These are phyloP conservation scores for Herpailurus yagouaroundi DNA, from an alignment of 2,113 vertebrate species.

Conservation along the genomic window DNA sequence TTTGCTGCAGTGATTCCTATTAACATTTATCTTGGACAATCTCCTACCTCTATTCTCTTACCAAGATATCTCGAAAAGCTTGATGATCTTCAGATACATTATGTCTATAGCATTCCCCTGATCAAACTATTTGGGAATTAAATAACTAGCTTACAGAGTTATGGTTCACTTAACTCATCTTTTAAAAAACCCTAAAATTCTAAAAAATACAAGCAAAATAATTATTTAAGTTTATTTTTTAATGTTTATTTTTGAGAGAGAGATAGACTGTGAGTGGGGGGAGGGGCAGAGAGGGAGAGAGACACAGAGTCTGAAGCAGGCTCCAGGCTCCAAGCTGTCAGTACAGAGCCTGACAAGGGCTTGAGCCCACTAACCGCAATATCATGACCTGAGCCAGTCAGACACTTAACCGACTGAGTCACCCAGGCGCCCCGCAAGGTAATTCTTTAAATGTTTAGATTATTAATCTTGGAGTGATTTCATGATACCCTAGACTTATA, in stretches of 20 bases:
- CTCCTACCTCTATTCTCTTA: neutral
- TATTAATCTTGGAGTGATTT: neutral
- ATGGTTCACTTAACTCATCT: neutral
- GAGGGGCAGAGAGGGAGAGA: too few species aligned
- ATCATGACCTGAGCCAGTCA: too few species aligned
- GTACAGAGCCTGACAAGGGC: too few species aligned
- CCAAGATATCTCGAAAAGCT: slow-evolving; percentile 19
- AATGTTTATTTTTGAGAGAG: too few species aligned
- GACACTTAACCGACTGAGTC: too few species aligned
- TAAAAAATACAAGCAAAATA: too few species aligned
- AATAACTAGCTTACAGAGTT: neutral
- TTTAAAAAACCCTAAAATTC: neutral
- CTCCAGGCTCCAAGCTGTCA: too few species aligned
- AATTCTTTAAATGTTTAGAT: slow-evolving; percentile 19
- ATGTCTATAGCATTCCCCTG: neutral
- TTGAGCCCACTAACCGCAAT: too few species aligned
- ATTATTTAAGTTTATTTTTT: too few species aligned
- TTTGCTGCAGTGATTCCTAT: neutral
- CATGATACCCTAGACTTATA: neutral
- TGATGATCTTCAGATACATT: neutral
- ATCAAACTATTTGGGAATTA: neutral
- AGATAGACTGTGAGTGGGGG: too few species aligned
- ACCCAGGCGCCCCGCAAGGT: neutral
- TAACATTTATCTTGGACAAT: neutral
- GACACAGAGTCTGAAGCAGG: too few species aligned